phyloP scores from a whole-genome alignment of 37 sponge, comb jelly and placozoan species.

The Beroe ovata region DNA sequence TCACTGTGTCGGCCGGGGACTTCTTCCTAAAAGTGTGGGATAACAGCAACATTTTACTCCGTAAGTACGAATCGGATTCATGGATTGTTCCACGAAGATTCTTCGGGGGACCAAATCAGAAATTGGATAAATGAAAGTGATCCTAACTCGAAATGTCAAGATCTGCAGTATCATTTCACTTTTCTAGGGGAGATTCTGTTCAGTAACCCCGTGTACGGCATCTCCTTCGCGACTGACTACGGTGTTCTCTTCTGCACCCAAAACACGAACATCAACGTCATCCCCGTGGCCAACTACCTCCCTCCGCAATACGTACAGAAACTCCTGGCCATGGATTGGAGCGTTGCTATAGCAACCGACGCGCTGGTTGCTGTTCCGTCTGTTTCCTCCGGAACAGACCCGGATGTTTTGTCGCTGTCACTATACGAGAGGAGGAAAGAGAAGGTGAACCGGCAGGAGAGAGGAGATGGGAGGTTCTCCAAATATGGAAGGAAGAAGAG shows the following conservation, averaged over 20 bases:
- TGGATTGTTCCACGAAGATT: too few relatives aligned
- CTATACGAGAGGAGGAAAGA: slow-evolving; percentile 7
- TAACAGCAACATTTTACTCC: slow-evolving; percentile 13
- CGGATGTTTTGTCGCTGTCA: background rate
- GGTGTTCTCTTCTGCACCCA: slow-evolving; percentile 28
- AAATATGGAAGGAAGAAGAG: background rate
- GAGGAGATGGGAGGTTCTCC: slow-evolving; percentile 37
- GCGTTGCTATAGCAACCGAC: background rate
- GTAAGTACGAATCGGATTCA: too few relatives aligned
- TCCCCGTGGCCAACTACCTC: slow-evolving; percentile 50
- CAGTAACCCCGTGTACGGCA: slow-evolving; percentile 46
- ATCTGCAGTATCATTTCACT: too few relatives aligned
- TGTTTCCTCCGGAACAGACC: background rate
- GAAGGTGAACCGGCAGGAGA: slow-evolving; percentile 51
- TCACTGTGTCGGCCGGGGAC: slow-evolving; percentile 27
- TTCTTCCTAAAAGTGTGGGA: slow-evolving; percentile 59
- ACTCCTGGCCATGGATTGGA: background rate
- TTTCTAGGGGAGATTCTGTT: slow-evolving; percentile 58
- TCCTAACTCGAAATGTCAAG: too few relatives aligned
- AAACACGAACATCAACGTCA: slow-evolving; percentile 19
- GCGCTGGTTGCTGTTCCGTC: slow-evolving; percentile 11
- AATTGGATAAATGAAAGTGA: too few relatives aligned
- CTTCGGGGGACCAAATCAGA: too few relatives aligned
- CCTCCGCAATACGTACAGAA: slow-evolving; percentile 52
- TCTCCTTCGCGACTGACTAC: slow-evolving; percentile 38